phyloP scores from a whole-genome alignment of 2,113 vertebrate species.

The Neomonachus schauinslandi region DNA sequence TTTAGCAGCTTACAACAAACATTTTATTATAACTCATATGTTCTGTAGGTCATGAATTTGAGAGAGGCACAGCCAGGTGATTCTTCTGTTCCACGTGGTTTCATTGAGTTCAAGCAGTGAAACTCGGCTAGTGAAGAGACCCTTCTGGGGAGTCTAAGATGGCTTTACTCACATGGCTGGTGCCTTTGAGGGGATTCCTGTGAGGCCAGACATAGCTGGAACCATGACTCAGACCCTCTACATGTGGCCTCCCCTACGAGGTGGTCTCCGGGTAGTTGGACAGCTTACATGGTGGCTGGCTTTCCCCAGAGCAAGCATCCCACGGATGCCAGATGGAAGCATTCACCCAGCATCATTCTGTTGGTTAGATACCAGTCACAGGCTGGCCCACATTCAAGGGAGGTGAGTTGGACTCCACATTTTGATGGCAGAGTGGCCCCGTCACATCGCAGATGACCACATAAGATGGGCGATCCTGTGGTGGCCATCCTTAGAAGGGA shows the following conservation, averaged over 20 bases:
- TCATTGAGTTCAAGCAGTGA: not conserved
- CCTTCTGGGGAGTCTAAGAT: not conserved
- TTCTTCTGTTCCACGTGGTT: not conserved
- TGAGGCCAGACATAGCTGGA: not conserved
- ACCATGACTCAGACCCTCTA: too few species aligned
- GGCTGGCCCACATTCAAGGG: not conserved
- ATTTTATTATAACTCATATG: not conserved
- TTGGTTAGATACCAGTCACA: not conserved
- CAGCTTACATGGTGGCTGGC: not conserved
- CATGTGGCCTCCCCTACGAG: not conserved
- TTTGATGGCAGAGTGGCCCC: not conserved
- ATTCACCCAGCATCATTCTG: not conserved
- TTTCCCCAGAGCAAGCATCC: not conserved
- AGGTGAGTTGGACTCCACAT: not conserved
- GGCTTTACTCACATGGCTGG: not conserved
- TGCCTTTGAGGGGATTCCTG: not conserved
- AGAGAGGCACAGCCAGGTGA: not conserved
- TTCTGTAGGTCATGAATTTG: too few species aligned
- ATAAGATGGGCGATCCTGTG: not conserved
- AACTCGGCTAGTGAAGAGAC: not conserved
- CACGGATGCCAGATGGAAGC: not conserved
- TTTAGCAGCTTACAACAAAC: not conserved
- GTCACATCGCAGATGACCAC: not conserved
- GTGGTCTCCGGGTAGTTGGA: not conserved
- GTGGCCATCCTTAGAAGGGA: not conserved